These are phyloP conservation scores for Lepidocyrtoides sp. DNA, from an alignment of 2,888 invertebrate species.

Conservation along the genomic window DNA sequence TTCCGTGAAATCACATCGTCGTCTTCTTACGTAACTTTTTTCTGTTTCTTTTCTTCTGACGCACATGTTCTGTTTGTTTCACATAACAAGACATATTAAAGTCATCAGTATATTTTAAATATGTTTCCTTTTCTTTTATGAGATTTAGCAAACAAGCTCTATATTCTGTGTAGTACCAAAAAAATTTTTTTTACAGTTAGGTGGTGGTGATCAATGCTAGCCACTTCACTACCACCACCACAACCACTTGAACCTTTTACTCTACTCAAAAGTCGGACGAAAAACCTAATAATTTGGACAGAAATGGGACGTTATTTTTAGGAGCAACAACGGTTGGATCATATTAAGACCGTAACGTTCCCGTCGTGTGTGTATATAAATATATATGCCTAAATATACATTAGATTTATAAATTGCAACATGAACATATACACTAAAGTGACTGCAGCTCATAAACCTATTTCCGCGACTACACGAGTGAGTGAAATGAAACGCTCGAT, in stretches of 20 bases:
- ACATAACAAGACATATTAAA: constrained; percentile 13
- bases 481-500: not conserved
- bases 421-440: not conserved
- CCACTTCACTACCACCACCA: constrained; percentile 31
- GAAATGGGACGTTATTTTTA: constrained; percentile 72
- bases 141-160: too few species aligned
- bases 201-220: not conserved
- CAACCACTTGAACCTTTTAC: constrained; percentile 11
- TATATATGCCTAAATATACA: not conserved
- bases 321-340: constrained; percentile 41
- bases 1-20: constrained; percentile 28
- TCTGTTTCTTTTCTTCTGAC: constrained; percentile 6
- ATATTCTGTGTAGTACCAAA: not conserved
- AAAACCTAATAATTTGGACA: constrained; percentile 64
- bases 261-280: not conserved
- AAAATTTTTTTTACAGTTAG: not conserved
- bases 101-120: not conserved
- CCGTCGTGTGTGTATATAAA: not conserved
- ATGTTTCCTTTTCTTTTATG: not conserved
- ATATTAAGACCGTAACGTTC: constrained; percentile 13
- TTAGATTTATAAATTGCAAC: not conserved
- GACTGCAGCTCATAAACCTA: constrained; percentile 16
- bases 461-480: not conserved
- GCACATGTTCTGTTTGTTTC: constrained; percentile 32
- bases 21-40: not conserved